These are phyloP conservation scores for Tokudaia muenninki DNA, from an alignment of 2,797 vertebrate genomes.

Conservation along the genomic window DNA sequence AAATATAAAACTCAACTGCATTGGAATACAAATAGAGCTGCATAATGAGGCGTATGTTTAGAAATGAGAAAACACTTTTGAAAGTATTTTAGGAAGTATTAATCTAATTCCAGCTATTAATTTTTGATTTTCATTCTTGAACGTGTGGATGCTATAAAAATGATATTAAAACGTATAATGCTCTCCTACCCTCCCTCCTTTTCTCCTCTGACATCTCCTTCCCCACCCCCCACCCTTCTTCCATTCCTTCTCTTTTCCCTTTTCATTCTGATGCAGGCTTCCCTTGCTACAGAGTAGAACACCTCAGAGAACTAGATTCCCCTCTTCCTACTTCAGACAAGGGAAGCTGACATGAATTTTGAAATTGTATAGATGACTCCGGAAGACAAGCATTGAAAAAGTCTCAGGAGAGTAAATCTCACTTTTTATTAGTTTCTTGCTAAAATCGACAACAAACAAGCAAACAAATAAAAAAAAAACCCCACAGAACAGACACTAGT, in stretches of 20 bases:
- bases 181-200: accelerated
- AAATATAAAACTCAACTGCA: conserved; percentile 84
- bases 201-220: background rate
- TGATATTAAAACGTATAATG: conserved; percentile 42
- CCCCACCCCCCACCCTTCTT: too few species aligned
- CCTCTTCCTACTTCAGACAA: background rate
- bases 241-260: background rate
- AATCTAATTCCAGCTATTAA: conserved; percentile 79
- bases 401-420: conserved; percentile 5
- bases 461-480: background rate
- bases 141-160: conserved; percentile 60
- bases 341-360: conserved; percentile 35
- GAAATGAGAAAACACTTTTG: conserved; percentile 71
- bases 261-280: background rate
- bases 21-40: conserved; percentile 79
- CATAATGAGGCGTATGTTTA: conserved; percentile 80
- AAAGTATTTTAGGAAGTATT: conserved; percentile 82
- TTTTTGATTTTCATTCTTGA: conserved; percentile 75
- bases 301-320: conserved; percentile 26
- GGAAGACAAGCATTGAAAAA: conserved; percentile 42
- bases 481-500: conserved; percentile 14
- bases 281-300: background rate
- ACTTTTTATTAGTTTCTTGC: conserved; percentile 62
- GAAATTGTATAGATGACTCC: conserved; percentile 41
- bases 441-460: background rate